These are phyloP conservation scores for Polylopha cassiicola DNA, from an alignment of 2,888 invertebrate genomes.

Conservation along the genomic window DNA sequence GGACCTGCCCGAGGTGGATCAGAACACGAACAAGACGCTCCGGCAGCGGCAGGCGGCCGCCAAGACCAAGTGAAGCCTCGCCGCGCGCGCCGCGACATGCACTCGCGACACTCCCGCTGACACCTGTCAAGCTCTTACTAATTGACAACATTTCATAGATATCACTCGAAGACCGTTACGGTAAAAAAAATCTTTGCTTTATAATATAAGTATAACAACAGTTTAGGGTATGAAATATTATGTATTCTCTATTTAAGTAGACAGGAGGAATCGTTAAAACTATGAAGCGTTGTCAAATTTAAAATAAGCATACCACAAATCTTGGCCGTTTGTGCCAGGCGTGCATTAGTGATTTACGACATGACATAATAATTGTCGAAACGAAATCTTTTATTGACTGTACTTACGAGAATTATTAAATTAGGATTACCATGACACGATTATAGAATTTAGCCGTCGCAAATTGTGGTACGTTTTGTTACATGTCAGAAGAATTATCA, in stretches of 20 bases:
- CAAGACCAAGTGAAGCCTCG: conserved; percentile 76
- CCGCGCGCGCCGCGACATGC: conserved; percentile 8
- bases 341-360: too few species aligned
- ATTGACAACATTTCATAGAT: conserved; percentile 2
- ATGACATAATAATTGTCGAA: conserved; percentile 11
- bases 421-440: conserved; percentile 12
- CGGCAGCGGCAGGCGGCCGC: conserved; percentile 76
- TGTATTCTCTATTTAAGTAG: too few species aligned
- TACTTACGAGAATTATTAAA: conserved; percentile 8
- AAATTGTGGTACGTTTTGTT: conserved; percentile 12
- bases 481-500: conserved; percentile 1
- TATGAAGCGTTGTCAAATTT: too few species aligned
- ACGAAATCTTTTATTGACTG: conserved; percentile 6
- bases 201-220: too few species aligned
- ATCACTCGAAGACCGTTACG: conserved; percentile 2
- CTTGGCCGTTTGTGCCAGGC: too few species aligned
- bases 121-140: background rate
- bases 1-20: conserved; percentile 95
- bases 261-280: too few species aligned
- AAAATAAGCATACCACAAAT: too few species aligned
- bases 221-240: too few species aligned
- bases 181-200: too few species aligned
- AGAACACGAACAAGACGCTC: conserved; percentile 88
- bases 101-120: conserved; percentile 10
- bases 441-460: conserved; percentile 1